Percentiles rank a stretch among this genome's conserved stretches.
Evolutionary conservation across 2,888 invertebrate species (phyloP).

Genomic region (Trachelus tabidus): DNA sequence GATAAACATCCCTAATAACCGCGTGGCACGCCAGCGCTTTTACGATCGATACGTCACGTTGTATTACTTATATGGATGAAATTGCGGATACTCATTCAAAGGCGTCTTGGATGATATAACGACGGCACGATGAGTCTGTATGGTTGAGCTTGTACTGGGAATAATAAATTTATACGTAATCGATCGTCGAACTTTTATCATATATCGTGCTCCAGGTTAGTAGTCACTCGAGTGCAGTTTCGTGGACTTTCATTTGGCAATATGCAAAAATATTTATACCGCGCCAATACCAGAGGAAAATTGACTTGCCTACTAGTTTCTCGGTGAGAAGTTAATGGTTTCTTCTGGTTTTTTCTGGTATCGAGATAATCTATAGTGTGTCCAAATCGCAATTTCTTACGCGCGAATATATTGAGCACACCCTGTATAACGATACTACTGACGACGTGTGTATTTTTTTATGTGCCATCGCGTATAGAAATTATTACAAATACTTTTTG

Average conservation of each 20-base stretch:
- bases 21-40: slow-evolving; percentile 48
- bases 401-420: not conserved
- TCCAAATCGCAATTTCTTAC: not conserved
- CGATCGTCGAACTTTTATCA: not conserved
- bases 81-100: not conserved
- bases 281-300: not conserved
- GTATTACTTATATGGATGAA: not conserved
- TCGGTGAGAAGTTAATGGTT: not conserved
- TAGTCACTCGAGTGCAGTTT: not conserved
- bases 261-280: not conserved
- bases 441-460: not conserved
- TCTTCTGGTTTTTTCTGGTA: not conserved
- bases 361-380: not conserved
- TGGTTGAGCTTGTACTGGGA: not conserved
- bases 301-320: not conserved
- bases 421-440: not conserved
- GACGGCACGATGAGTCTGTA: not conserved
- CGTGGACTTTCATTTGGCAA: not conserved
- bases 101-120: not conserved
- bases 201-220: not conserved
- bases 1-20: slow-evolving; percentile 56
- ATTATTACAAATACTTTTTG: not conserved
- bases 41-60: slow-evolving; percentile 39
- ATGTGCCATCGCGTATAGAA: not conserved
- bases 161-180: not conserved